These are phyloP conservation scores for Apogon talboti DNA, from an alignment of 2,797 vertebrate genomes.

Conservation along the genomic window DNA sequence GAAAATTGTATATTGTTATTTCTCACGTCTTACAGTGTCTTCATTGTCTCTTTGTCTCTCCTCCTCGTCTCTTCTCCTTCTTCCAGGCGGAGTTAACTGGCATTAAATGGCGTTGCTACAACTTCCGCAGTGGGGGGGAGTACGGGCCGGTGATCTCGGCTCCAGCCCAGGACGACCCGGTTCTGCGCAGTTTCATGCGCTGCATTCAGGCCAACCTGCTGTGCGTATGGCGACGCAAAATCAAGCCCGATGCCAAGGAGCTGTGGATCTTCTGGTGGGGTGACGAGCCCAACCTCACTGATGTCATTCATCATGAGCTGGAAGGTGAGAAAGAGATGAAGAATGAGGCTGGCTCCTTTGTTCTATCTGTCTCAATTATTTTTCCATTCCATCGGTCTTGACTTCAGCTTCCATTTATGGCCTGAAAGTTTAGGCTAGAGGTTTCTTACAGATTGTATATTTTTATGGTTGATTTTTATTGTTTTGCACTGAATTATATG, in stretches of 20 bases:
- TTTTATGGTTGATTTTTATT: conserved; percentile 49
- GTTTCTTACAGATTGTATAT: conserved; percentile 32
- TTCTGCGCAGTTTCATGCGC: conserved; percentile 96
- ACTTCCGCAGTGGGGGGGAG: conserved; percentile 92
- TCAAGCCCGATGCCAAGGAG: conserved; percentile 93
- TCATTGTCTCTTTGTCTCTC: conserved; percentile 12
- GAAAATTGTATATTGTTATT: too few species aligned
- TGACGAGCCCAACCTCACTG: conserved; percentile 92
- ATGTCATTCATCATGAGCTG: conserved; percentile 96
- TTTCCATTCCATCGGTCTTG: conserved; percentile 42
- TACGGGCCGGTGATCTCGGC: conserved; percentile 97
- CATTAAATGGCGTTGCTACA: conserved; percentile 99
- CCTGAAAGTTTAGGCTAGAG: conserved; percentile 49
- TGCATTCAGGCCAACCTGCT: conserved; percentile 97
- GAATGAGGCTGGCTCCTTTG: conserved; percentile 28
- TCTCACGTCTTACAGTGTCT: too few species aligned
- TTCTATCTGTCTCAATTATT: conserved; percentile 52
- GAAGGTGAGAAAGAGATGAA: conserved; percentile 87
- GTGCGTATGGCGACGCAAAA: conserved; percentile 96
- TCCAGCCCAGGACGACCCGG: conserved; percentile 97
- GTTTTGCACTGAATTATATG: conserved; percentile 35
- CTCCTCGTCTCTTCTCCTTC: not conserved
- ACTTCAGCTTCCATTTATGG: conserved; percentile 27
- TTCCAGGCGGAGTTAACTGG: conserved; percentile 95
- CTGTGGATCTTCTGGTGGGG: conserved; percentile 99